A percentile compares a stretch with the other conserved stretches of the same genome.
Conservation (phyloP, 2,797 vertebrate species). For the Okamejei kenojei region DNA sequence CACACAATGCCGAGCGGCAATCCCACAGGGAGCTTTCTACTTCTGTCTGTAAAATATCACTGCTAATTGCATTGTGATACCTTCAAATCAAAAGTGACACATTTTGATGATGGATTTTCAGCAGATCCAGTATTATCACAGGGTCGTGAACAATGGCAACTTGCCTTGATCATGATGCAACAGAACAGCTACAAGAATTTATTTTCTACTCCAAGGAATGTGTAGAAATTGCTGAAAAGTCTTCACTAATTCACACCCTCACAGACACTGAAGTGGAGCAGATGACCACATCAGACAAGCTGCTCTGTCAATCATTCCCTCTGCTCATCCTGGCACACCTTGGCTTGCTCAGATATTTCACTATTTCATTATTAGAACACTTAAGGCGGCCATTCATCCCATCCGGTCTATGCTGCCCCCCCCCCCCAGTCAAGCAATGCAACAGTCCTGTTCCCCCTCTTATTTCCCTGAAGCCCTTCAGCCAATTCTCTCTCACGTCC, state of each 20-base stretch:
- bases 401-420: no score
- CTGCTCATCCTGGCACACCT: constrained; percentile 49
- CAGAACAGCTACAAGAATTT: constrained; percentile 62
- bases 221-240: constrained; percentile 54
- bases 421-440: no score
- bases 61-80: constrained; percentile 58
- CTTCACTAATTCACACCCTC: constrained; percentile 58
- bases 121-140: constrained; percentile 52
- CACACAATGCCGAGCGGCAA: constrained; percentile 62
- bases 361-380: constrained; percentile 33
- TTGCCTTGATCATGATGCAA: constrained; percentile 60
- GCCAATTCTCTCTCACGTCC: no score
- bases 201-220: constrained; percentile 58
- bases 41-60: constrained; percentile 58
- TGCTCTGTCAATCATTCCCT: constrained; percentile 52
- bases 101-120: constrained; percentile 57
- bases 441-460: no score
- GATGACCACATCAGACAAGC: constrained; percentile 56
- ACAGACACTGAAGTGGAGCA: constrained; percentile 62
- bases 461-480: no score
- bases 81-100: constrained; percentile 64
- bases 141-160: constrained; percentile 62
- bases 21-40: constrained; percentile 51
- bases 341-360: constrained; percentile 51
- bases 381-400: no score